These are phyloP conservation scores for Steinernema scapterisci DNA, from an alignment of 2,888 invertebrate species.

Conservation along the genomic window DNA sequence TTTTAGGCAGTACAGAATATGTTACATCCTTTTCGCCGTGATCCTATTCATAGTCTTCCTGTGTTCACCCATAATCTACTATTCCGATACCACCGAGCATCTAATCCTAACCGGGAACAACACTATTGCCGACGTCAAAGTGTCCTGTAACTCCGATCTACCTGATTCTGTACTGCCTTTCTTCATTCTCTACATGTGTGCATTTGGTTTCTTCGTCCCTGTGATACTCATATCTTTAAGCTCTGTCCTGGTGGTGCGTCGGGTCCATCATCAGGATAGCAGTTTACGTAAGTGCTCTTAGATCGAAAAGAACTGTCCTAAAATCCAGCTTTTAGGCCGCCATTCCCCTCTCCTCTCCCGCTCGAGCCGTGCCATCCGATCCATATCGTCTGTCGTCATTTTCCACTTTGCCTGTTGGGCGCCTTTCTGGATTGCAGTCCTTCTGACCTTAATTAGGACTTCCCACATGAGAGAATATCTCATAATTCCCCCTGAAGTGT, in stretches of 20 bases:
- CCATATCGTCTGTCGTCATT: conserved; percentile 28
- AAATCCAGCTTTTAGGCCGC: not conserved
- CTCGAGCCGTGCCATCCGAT: not conserved
- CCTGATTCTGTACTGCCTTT: conserved; percentile 44
- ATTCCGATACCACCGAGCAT: conserved; percentile 41
- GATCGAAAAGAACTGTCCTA: too few relatives aligned
- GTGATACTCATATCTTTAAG: conserved; percentile 49
- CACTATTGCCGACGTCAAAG: conserved; percentile 23
- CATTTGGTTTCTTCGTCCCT: conserved; percentile 49
- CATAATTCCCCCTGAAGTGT: not conserved
- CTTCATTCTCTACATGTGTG: conserved; percentile 53
- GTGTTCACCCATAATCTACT: conserved; percentile 53
- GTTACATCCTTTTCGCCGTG: conserved; percentile 37
- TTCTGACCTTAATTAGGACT: not conserved
- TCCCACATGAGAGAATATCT: not conserved
- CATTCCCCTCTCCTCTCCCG: not conserved
- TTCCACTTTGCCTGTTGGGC: conserved; percentile 42
- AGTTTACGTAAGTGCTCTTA: conserved; percentile 18
- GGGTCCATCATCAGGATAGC: conserved; percentile 15
- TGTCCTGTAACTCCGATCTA: conserved; percentile 40
- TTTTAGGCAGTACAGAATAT: conserved; percentile 28
- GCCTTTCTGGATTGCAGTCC: conserved; percentile 44
- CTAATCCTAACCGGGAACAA: conserved; percentile 6
- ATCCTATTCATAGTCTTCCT: conserved; percentile 37
- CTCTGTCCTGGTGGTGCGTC: conserved; percentile 53